Base-by-base conservation (phyloP, 2,888 invertebrate species). In the Eupithecia inturbata region DNA sequence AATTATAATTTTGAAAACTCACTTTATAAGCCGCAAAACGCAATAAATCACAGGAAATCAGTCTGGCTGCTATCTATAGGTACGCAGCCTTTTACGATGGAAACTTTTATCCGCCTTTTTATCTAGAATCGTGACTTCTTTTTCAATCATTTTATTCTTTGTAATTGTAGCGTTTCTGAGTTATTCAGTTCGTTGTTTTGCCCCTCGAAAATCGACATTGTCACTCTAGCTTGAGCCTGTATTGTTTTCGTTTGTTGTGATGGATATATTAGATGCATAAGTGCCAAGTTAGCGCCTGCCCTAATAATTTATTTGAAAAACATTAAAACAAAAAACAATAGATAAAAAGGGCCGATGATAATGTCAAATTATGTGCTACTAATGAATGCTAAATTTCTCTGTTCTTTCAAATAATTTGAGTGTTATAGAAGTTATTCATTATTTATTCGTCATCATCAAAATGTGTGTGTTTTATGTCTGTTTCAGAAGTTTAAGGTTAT, bases 151-250 rank as follows among this genome's bases (percentile, higher is more conserved):
- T 57, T 53, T 57, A 57, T 39, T 36, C 14, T 68, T 36, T 22
- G 60, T 36, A 68, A 68, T 57, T 39, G 68, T 57, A 57, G 26
- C 57, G 26, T 57, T 57, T 57, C 57, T 57, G 57, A 26, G 57
- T 57, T 57, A 57, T 57, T 26, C 57, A 9, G 12, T 26, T 57
- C 57, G 57, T 57, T 57, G 22, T 22, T 57, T 26, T 57, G 57
- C 26, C 26, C 57, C 57, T 10, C 5, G n/a, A n/a, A n/a, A n/a
- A n/a, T n/a, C n/a, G 57, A 22, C 57, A 26, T 57, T 57, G 12
- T 57, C 5, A 26, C 26, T n/a, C 49, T 26, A n/a, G 53, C 12
- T 22, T 3, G 10, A 26, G 26, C 57, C 26, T 57, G 3, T 22
- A n/a, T 57, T 57, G 57, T 57, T 53, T 53, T 57, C 22, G 26